Evolutionary conservation across 2,888 invertebrate species (phyloP).

Genomic region (Nemoura dubitans): DNA sequence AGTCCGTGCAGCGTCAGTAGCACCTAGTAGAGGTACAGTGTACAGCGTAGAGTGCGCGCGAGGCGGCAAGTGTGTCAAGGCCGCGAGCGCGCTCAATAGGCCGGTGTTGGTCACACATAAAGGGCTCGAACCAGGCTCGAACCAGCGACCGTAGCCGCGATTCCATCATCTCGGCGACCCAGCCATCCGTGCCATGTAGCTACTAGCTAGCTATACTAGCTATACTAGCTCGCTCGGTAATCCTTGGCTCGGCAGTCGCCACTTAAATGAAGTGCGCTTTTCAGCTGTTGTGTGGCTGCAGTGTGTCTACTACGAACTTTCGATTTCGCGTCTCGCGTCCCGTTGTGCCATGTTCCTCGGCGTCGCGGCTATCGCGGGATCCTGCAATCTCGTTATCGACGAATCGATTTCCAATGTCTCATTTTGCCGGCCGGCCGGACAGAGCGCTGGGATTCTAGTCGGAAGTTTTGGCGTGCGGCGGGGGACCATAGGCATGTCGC

Average conservation of each 20-base stretch:
- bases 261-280: background rate
- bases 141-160: conserved; percentile 43
- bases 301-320: conserved; percentile 34
- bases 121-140: conserved; percentile 39
- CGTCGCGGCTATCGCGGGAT: background rate
- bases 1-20: conserved; percentile 39
- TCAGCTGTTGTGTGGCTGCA: too few relatives aligned
- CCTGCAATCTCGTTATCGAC: too few relatives aligned
- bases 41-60: conserved; percentile 47
- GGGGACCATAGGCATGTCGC: too few relatives aligned
- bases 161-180: conserved; percentile 41
- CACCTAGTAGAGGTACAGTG: too few relatives aligned
- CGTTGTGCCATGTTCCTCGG: too few relatives aligned
- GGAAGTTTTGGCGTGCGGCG: too few relatives aligned
- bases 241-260: conserved; percentile 35
- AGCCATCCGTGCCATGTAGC: too few relatives aligned
- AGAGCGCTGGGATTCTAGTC: too few relatives aligned
- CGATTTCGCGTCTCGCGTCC: conserved; percentile 42
- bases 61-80: conserved; percentile 61
- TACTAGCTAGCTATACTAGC: background rate
- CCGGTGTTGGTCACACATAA: conserved; percentile 28
- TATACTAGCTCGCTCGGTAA: too few relatives aligned
- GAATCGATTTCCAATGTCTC: too few relatives aligned
- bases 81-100: conserved; percentile 50
- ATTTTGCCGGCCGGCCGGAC: too few relatives aligned